phyloP scores from a whole-genome alignment of 2,113 vertebrate species.

The Athene noctua region DNA sequence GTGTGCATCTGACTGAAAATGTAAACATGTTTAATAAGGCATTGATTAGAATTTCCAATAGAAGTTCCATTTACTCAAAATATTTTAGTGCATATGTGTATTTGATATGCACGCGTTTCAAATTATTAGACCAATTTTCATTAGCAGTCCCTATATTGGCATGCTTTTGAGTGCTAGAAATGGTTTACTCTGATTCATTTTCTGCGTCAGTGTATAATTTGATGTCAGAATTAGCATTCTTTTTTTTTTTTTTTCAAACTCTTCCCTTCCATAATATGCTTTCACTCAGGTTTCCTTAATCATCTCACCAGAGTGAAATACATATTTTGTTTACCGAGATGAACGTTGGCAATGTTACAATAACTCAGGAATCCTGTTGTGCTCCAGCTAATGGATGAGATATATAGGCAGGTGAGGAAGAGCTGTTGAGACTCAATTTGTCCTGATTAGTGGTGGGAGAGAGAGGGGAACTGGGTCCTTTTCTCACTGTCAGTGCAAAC shows the following conservation, averaged over 20 bases:
- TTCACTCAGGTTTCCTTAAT: background rate
- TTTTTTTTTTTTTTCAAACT: background rate
- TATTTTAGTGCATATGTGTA: background rate
- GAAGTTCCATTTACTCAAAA: constrained; percentile 8
- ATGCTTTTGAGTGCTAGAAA: background rate
- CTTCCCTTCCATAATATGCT: background rate
- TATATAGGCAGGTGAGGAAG: background rate
- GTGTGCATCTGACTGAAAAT: background rate
- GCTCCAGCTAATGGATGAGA: background rate
- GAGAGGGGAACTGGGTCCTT: background rate
- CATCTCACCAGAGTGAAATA: background rate
- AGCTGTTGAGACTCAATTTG: background rate
- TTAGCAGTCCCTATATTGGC: background rate
- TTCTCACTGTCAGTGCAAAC: background rate
- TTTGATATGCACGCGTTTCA: constrained; percentile 10
- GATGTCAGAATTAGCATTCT: background rate
- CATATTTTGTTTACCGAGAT: background rate
- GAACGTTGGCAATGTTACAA: background rate
- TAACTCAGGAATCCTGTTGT: background rate
- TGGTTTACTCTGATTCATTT: background rate
- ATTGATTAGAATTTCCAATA: constrained; percentile 12
- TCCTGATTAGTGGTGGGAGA: background rate
- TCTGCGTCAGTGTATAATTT: background rate
- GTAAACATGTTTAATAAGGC: background rate
- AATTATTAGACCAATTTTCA: constrained; percentile 48